phyloP scores from a whole-genome alignment of 2,113 vertebrate species.

The Menura novaehollandiae region DNA sequence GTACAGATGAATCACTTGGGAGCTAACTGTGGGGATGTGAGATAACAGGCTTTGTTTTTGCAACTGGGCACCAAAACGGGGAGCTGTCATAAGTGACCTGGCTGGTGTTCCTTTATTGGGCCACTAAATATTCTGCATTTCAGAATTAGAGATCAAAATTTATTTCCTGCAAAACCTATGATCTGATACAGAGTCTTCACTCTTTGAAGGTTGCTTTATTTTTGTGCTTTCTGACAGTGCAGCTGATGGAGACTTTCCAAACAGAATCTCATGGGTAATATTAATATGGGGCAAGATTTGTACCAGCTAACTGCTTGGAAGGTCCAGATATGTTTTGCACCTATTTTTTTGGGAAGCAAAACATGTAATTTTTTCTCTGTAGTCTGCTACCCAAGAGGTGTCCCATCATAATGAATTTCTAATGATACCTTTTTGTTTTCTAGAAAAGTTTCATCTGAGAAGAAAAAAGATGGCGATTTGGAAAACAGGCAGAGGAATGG shows the following conservation, averaged over 20 bases:
- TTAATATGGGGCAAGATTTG: neutral
- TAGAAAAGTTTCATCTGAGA: slow-evolving; percentile 59
- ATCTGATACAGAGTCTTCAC: neutral
- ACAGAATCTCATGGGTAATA: neutral
- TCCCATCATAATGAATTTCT: neutral
- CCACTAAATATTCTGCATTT: neutral
- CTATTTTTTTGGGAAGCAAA: neutral
- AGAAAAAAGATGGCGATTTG: neutral
- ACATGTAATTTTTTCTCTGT: neutral
- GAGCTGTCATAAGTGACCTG: neutral
- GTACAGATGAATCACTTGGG: neutral
- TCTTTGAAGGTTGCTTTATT: neutral
- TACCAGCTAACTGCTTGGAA: neutral
- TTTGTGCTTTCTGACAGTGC: neutral
- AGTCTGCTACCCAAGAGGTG: neutral
- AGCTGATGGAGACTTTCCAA: neutral
- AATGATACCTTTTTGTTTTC: slow-evolving; percentile 3
- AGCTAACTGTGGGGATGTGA: neutral
- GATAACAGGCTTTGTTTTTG: neutral
- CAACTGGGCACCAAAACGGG: neutral
- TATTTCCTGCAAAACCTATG: neutral
- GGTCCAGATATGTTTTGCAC: neutral
- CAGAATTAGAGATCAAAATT: neutral
- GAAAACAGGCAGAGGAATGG: slow-evolving; percentile 6
- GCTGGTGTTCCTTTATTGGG: neutral